Evolutionary conservation across 2,888 invertebrate genomes (phyloP).

Genomic region (Glomeris marginata): DNA sequence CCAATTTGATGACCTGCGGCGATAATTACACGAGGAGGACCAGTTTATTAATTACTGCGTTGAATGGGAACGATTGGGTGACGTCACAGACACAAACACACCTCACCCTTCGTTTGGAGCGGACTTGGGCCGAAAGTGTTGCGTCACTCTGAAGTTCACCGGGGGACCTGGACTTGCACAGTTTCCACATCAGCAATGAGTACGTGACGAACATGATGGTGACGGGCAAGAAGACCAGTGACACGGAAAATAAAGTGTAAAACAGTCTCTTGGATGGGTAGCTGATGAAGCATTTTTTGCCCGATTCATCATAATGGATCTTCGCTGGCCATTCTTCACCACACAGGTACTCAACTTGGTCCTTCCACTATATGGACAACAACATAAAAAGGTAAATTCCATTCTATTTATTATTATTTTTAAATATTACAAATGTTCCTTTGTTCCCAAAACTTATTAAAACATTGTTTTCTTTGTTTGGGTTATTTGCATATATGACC

Average conservation of each 20-base stretch:
- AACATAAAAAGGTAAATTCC: background rate
- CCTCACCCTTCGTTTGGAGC: slow-evolving; percentile 22
- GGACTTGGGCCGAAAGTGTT: slow-evolving; percentile 24
- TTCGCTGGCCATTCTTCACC: slow-evolving; percentile 23
- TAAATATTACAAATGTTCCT: no score
- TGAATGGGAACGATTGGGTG: no score
- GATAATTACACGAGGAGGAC: no score
- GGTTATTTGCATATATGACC: no score
- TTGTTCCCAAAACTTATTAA: no score
- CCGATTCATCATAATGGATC: slow-evolving; percentile 14
- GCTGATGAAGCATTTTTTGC: slow-evolving; percentile 14
- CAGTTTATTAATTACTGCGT: no score
- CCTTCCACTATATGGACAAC: slow-evolving; percentile 24
- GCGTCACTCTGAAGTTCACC: slow-evolving; percentile 27
- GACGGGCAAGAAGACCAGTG: slow-evolving; percentile 32
- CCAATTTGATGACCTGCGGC: slow-evolving; percentile 10
- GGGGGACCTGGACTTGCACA: slow-evolving; percentile 29
- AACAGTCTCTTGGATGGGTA: slow-evolving; percentile 20
- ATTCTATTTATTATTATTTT: background rate
- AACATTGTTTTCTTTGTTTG: no score
- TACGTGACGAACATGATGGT: slow-evolving; percentile 31
- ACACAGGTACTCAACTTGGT: slow-evolving; percentile 30
- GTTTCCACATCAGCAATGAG: slow-evolving; percentile 28
- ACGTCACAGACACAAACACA: no score
- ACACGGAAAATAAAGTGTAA: slow-evolving; percentile 25